phyloP scores from a whole-genome alignment of 2,797 vertebrate genomes.

The Notoglanidium macrostoma region DNA sequence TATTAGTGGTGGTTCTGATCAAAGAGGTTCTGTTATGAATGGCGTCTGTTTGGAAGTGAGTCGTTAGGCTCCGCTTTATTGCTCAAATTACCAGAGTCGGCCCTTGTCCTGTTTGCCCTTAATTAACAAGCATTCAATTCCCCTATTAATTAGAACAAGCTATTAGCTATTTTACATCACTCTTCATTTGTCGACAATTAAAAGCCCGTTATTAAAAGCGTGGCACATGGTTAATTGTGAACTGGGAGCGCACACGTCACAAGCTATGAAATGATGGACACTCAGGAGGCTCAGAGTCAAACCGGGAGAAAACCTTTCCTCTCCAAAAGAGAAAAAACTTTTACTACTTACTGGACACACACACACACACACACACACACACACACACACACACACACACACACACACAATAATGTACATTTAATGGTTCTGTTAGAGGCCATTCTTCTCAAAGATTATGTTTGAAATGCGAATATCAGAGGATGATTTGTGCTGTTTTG shows the following conservation, averaged over 20 bases:
- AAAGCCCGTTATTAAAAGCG: constrained; percentile 89
- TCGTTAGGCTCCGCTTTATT: constrained; percentile 81
- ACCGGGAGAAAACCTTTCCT: constrained; percentile 55
- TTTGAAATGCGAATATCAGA: constrained; percentile 37
- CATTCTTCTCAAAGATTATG: constrained; percentile 28
- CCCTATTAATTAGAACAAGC: constrained; percentile 90
- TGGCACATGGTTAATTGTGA: constrained; percentile 79
- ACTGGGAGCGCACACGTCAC: constrained; percentile 61
- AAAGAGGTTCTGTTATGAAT: constrained; percentile 76
- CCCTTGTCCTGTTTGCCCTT: constrained; percentile 92
- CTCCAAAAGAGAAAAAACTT: constrained; percentile 49
- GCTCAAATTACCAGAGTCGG: constrained; percentile 80
- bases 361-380: neutral
- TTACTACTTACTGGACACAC: constrained; percentile 3
- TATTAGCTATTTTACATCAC: constrained; percentile 91
- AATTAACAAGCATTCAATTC: constrained; percentile 91
- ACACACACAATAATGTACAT: constrained; percentile 30
- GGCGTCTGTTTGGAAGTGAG: constrained; percentile 83
- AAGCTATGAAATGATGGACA: constrained; percentile 51
- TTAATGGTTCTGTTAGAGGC: constrained; percentile 44
- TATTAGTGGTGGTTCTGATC: constrained; percentile 32
- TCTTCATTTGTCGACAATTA: constrained; percentile 90
- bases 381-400: constrained; percentile 34
- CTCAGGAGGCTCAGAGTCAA: constrained; percentile 56
- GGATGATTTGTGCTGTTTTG: constrained; percentile 31